These are phyloP conservation scores for Alentia gelatinosa DNA, from an alignment of 2,888 invertebrate species.

Conservation along the genomic window DNA sequence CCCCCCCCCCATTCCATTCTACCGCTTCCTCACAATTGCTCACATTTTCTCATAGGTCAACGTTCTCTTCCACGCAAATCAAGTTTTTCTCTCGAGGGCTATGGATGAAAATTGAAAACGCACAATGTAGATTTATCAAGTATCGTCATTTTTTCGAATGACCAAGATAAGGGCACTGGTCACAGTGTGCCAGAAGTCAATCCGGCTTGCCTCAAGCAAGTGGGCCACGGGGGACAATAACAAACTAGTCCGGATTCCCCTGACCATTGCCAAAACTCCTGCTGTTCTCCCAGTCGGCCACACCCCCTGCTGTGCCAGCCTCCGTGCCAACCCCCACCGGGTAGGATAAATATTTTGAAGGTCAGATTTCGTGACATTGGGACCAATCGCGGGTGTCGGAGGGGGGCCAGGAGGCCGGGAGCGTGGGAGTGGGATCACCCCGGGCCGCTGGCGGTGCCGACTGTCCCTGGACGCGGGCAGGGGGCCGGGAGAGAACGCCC, in stretches of 20 bases:
- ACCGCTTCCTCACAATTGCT: too few relatives aligned
- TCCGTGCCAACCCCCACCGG: constrained; percentile 41
- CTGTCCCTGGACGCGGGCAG: not conserved
- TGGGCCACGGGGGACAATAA: not conserved
- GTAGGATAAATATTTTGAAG: constrained; percentile 52
- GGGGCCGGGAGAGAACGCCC: not conserved
- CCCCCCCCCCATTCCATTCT: too few relatives aligned
- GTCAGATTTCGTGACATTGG: constrained; percentile 49
- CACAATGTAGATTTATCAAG: too few relatives aligned
- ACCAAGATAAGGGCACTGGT: not conserved
- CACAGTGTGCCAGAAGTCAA: not conserved
- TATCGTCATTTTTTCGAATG: too few relatives aligned
- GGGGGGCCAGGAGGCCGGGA: not conserved
- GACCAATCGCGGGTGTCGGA: not conserved
- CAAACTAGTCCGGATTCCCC: not conserved
- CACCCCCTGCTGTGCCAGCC: not conserved
- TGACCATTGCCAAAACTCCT: not conserved
- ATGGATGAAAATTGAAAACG: too few relatives aligned
- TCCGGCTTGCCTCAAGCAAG: not conserved
- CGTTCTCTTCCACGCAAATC: too few relatives aligned
- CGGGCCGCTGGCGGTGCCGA: not conserved
- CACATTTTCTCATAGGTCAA: too few relatives aligned
- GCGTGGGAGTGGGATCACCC: constrained; percentile 5
- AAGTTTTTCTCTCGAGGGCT: too few relatives aligned
- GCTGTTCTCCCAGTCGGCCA: not conserved